Conservation (phyloP, 2,113 vertebrate genomes). For the Paralichthys olivaceus region DNA sequence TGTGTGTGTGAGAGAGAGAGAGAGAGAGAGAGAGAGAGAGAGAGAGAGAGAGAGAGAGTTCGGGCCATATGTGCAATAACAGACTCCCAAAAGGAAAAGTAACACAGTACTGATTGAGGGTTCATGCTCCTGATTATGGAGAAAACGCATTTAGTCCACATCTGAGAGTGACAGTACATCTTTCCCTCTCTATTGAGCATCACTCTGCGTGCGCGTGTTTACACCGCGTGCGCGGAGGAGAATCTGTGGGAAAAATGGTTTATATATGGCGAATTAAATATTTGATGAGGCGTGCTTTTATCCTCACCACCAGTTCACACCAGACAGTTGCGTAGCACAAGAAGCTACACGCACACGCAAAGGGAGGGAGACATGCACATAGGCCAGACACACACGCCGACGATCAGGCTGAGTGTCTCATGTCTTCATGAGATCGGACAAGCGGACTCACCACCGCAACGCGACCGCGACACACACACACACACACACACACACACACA, state of each 20-base stretch:
- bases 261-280: conserved; percentile 26
- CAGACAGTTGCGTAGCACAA: conserved; percentile 11
- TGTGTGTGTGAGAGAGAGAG: background rate
- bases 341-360: background rate
- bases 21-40: conserved; percentile 16
- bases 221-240: background rate
- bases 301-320: conserved; percentile 41
- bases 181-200: background rate
- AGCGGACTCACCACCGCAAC: conserved; percentile 44
- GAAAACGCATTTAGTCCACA: conserved; percentile 9
- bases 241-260: conserved; percentile 3
- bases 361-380: background rate
- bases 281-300: conserved; percentile 38
- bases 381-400: background rate
- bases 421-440: conserved; percentile 61
- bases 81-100: conserved; percentile 1
- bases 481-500: background rate
- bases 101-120: conserved; percentile 9
- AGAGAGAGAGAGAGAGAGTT: conserved; percentile 3
- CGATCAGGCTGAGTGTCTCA: conserved; percentile 28
- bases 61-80: conserved; percentile 9
- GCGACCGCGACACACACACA: background rate
- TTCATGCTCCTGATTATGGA: conserved; percentile 12
- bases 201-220: background rate
- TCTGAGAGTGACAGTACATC: conserved; percentile 7